These are phyloP conservation scores for Sebastes dallii DNA, from an alignment of 2,797 vertebrate species.

Conservation along the genomic window DNA sequence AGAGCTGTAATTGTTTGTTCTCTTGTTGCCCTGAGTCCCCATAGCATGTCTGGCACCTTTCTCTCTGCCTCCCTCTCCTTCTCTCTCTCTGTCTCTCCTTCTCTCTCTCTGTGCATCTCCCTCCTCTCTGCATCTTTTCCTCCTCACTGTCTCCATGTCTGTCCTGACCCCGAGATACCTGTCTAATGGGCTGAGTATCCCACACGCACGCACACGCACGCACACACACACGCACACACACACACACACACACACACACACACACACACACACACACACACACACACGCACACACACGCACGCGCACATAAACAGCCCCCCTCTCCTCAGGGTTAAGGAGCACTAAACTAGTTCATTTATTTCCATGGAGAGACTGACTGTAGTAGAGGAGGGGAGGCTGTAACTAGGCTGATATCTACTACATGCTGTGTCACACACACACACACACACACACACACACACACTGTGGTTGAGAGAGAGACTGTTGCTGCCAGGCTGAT, in stretches of 20 bases:
- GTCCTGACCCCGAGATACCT: slow-evolving; percentile 40
- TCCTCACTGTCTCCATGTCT: slow-evolving; percentile 14
- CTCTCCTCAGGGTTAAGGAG: slow-evolving; percentile 64
- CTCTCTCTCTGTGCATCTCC: background rate
- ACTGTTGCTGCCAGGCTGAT: slow-evolving; percentile 63
- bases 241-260: background rate
- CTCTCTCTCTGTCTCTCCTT: background rate
- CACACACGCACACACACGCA: background rate
- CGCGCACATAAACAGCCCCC: slow-evolving; percentile 29
- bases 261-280: background rate
- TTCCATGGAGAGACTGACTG: slow-evolving; percentile 66
- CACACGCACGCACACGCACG: background rate
- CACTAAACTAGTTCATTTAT: slow-evolving; percentile 74
- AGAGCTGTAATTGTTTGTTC: slow-evolving; percentile 73
- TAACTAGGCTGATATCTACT: slow-evolving; percentile 58
- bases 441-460: background rate
- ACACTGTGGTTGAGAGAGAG: slow-evolving; percentile 12
- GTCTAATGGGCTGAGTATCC: slow-evolving; percentile 29
- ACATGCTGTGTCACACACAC: slow-evolving; percentile 44
- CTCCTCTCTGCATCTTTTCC: background rate
- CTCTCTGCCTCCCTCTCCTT: slow-evolving; percentile 7
- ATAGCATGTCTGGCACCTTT: slow-evolving; percentile 65
- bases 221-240: background rate
- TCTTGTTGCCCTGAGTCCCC: slow-evolving; percentile 60
- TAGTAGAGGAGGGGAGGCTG: slow-evolving; percentile 20